Percentiles rank a stretch among this genome's conserved stretches.
Conservation (phyloP, 2,888 invertebrate species). For the Lasius fuliginosus region DNA sequence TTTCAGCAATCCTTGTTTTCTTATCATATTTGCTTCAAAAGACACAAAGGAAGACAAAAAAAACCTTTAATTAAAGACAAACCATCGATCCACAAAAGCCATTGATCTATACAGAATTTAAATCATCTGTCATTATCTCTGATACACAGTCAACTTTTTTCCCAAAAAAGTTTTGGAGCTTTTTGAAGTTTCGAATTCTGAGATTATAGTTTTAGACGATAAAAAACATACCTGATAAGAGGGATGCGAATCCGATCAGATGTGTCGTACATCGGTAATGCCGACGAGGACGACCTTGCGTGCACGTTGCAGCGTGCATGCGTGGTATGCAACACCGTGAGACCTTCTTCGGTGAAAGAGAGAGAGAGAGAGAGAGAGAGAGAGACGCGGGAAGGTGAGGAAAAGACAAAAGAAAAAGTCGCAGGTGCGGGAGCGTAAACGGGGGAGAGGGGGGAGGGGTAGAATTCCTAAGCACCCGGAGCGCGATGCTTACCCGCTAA, state of each 20-base stretch:
- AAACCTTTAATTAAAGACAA: neutral
- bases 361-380: neutral
- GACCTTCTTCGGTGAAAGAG: constrained; percentile 59
- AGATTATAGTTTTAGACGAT: neutral
- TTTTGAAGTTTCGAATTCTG: neutral
- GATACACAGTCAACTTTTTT: neutral
- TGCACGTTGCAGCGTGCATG: constrained; percentile 53
- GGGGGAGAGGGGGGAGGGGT: constrained; percentile 2
- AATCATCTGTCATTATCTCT: neutral
- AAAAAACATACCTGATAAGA: neutral
- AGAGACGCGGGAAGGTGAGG: constrained; percentile 34
- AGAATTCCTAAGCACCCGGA: constrained; percentile 77
- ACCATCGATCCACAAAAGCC: neutral
- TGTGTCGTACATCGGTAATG: constrained; percentile 17
- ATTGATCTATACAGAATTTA: neutral
- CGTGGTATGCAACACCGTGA: constrained; percentile 68
- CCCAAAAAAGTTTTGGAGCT: neutral
- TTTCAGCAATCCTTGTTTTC: neutral
- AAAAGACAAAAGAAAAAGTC: constrained; percentile 48
- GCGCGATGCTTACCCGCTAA: constrained; percentile 74
- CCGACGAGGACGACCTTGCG: constrained; percentile 78
- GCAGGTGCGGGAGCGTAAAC: constrained; percentile 21
- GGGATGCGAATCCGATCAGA: neutral
- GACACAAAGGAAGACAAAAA: neutral
- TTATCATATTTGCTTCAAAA: neutral